phyloP scores from a whole-genome alignment of 1,140 invertebrate genomes.

The Ceratina japonica region DNA sequence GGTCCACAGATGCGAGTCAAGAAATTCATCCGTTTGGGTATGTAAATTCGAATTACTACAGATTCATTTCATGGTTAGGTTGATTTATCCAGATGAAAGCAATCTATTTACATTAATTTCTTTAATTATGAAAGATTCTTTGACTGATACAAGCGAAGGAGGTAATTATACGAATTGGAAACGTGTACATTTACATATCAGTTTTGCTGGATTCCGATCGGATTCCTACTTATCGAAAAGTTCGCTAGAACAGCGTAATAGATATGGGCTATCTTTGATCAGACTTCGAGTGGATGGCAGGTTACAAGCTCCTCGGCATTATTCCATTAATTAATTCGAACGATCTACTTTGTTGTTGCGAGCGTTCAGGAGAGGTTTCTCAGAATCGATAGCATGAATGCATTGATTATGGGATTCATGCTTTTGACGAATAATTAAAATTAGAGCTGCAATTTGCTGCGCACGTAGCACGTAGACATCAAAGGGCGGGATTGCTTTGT shows the following conservation, averaged over 20 bases:
- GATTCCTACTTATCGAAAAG: neutral
- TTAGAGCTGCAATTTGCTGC: neutral
- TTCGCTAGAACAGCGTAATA: neutral
- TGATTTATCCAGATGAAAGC: too few relatives aligned
- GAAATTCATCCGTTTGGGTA: too few relatives aligned
- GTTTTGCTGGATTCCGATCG: neutral
- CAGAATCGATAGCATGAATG: conserved; percentile 1
- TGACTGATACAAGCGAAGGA: too few relatives aligned
- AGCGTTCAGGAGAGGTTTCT: neutral
- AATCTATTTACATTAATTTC: too few relatives aligned
- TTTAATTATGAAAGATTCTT: too few relatives aligned
- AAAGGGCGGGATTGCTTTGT: neutral
- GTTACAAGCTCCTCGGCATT: neutral
- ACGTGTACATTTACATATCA: too few relatives aligned
- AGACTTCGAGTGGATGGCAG: neutral
- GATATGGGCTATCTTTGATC: neutral
- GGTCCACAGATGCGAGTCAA: too few relatives aligned
- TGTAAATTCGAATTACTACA: too few relatives aligned
- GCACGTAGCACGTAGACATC: neutral
- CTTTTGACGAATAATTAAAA: neutral
- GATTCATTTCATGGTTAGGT: too few relatives aligned
- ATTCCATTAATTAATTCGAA: conserved; percentile 12
- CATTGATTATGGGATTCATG: neutral
- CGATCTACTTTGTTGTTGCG: neutral
- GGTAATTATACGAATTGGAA: too few relatives aligned